Conservation (phyloP, 2,797 vertebrate species). For the Smutsia gigantea region DNA sequence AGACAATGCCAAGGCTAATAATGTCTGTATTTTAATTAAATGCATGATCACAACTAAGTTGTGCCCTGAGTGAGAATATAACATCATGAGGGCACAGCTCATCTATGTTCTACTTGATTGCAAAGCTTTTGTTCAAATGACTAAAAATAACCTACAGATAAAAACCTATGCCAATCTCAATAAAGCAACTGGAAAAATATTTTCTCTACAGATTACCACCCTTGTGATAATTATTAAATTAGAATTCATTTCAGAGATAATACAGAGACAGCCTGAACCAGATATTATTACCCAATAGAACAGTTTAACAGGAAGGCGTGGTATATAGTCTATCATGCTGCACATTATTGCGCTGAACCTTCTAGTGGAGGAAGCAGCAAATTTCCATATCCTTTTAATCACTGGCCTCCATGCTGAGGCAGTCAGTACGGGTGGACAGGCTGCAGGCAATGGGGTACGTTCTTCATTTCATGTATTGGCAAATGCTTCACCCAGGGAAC, state of each 20-base stretch:
- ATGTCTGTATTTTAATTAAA: slow-evolving; percentile 70
- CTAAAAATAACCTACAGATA: slow-evolving; percentile 39
- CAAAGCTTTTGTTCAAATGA: slow-evolving; percentile 8
- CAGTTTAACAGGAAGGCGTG: slow-evolving; percentile 13
- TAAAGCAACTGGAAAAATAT: background rate
- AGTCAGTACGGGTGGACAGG: background rate
- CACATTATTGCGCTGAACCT: background rate
- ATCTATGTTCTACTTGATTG: slow-evolving; percentile 15
- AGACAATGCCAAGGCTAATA: slow-evolving; percentile 55
- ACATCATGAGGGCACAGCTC: background rate
- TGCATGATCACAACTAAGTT: slow-evolving; percentile 53
- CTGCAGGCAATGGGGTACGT: background rate
- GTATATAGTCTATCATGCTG: background rate
- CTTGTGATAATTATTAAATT: slow-evolving; percentile 33
- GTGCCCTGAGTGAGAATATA: slow-evolving; percentile 16
- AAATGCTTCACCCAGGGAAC: slow-evolving; percentile 30
- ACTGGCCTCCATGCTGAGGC: background rate
- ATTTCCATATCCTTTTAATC: slow-evolving; percentile 56
- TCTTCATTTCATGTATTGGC: slow-evolving; percentile 59
- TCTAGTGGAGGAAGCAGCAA: background rate
- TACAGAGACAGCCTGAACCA: background rate
- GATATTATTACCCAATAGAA: background rate
- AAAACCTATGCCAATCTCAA: background rate
- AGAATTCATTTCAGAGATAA: background rate
- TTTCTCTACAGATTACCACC: background rate